These are phyloP conservation scores for Littorina saxatilis DNA, from an alignment of 1,140 invertebrate genomes.

Conservation along the genomic window DNA sequence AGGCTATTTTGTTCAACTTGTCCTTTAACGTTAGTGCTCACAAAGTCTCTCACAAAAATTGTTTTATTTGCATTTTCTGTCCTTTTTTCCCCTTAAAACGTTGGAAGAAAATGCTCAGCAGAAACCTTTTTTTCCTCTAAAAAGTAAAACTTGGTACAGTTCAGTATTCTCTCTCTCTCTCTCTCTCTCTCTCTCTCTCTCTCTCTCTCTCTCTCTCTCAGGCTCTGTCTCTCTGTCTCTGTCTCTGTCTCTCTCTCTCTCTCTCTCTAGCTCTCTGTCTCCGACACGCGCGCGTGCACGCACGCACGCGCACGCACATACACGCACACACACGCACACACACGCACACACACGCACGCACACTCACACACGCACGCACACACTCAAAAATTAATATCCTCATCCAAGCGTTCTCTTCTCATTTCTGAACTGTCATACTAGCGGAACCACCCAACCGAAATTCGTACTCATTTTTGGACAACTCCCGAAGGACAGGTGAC, in stretches of 20 bases:
- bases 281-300: neutral
- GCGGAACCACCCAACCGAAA: no score
- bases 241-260: constrained; percentile 8
- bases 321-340: constrained; percentile 15
- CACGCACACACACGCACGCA: constrained; percentile 1
- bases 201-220: neutral
- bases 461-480: no score
- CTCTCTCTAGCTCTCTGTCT: constrained; percentile 1
- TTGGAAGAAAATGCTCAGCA: no score
- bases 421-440: no score
- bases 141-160: no score
- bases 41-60: neutral
- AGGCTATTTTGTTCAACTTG: no score
- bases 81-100: no score
- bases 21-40: neutral
- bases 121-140: no score
- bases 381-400: neutral
- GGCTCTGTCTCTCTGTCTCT: constrained; percentile 1
- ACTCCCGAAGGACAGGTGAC: no score
- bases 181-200: neutral
- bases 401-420: no score
- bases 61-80: neutral
- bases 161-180: neutral
- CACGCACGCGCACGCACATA: neutral
- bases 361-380: neutral